Evolutionary conservation across 2,797 vertebrate genomes (phyloP).

Genomic region (Cheracebus regulus): DNA sequence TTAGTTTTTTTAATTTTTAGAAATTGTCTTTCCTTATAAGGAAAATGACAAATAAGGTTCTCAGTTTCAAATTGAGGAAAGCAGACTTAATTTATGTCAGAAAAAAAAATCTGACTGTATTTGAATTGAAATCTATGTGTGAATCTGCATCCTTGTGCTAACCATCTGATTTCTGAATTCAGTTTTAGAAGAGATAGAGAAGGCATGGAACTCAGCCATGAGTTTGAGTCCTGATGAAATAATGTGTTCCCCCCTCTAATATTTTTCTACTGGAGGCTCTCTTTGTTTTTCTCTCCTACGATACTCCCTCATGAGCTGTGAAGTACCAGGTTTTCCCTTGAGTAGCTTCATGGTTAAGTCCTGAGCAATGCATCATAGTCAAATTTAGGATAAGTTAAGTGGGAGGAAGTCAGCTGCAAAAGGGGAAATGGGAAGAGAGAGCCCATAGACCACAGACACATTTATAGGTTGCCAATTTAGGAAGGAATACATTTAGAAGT

Average conservation of each 20-base stretch:
- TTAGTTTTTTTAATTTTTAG: slow-evolving; percentile 1
- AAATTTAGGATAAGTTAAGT: neutral
- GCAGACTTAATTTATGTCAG: slow-evolving; percentile 20
- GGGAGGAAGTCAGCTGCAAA: neutral
- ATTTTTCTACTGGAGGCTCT: neutral
- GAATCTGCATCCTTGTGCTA: neutral
- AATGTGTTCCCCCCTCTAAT: neutral
- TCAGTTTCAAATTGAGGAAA: neutral
- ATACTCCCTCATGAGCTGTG: neutral
- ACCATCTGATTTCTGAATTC: neutral
- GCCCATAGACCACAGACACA: neutral
- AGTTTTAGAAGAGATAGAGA: neutral
- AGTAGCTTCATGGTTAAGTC: neutral
- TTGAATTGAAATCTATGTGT: neutral
- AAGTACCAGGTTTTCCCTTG: neutral
- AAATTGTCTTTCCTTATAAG: neutral
- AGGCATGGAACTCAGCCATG: neutral
- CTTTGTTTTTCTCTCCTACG: neutral
- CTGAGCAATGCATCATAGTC: neutral
- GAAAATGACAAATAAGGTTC: neutral
- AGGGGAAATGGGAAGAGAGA: neutral
- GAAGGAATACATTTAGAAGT: neutral
- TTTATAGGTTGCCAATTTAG: neutral
- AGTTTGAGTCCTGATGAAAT: neutral
- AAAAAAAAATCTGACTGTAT: neutral